Conservation (phyloP, 2,888 invertebrate species). For the Sarcophaga caerulescens region DNA sequence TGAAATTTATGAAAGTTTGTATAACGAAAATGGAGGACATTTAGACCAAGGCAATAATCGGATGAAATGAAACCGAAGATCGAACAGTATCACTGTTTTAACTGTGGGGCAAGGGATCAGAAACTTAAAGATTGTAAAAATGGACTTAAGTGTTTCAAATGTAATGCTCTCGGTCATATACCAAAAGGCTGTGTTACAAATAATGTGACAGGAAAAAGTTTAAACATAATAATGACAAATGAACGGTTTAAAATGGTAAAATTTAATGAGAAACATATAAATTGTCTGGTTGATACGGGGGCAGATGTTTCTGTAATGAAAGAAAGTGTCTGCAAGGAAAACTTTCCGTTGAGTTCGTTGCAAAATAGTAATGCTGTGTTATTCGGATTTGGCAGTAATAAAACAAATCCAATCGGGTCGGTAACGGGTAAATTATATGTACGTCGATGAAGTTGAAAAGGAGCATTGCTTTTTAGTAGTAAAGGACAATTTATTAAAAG, state of each 20-base stretch:
- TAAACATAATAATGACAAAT: not conserved
- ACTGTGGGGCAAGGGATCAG: constrained; percentile 9
- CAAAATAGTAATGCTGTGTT: not conserved
- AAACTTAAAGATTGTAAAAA: constrained; percentile 7
- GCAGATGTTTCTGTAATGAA: not conserved
- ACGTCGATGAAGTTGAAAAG: not conserved
- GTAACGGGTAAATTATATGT: not conserved
- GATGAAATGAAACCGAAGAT: not conserved
- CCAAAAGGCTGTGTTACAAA: not conserved
- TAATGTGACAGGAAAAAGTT: not conserved
- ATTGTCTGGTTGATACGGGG: not conserved
- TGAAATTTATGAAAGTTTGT: not conserved
- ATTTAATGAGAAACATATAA: not conserved
- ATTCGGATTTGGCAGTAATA: not conserved
- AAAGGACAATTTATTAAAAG: not conserved
- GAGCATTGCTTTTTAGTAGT: not conserved
- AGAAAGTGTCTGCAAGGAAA: not conserved
- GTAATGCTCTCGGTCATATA: constrained; percentile 3
- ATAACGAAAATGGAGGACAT: not conserved
- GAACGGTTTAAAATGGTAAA: not conserved
- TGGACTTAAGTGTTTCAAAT: constrained; percentile 16
- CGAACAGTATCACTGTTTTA: not conserved
- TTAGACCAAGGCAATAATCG: not conserved
- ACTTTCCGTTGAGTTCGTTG: not conserved
- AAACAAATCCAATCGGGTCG: not conserved